phyloP scores from a whole-genome alignment of 2,113 vertebrate genomes.

The Actinemys pallida region DNA sequence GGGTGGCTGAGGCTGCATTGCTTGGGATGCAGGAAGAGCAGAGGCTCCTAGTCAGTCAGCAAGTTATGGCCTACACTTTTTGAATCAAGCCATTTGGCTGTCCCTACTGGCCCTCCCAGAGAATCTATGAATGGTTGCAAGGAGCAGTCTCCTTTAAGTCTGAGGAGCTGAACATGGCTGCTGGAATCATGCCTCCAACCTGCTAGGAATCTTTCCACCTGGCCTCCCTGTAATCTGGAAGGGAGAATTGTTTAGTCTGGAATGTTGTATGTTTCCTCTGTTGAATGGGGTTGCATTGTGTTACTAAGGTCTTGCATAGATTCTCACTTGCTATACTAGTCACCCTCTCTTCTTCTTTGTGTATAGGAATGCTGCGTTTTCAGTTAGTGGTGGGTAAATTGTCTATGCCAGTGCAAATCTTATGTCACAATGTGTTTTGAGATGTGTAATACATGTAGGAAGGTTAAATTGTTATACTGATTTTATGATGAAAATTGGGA shows the following conservation, averaged over 20 bases:
- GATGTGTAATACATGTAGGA: too few relatives aligned
- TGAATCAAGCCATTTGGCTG: neutral
- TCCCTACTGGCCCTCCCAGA: neutral
- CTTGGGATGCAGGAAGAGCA: neutral
- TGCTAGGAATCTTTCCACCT: neutral
- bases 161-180: neutral
- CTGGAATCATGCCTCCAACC: neutral
- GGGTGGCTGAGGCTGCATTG: neutral
- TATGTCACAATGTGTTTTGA: neutral
- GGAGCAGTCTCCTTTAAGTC: neutral
- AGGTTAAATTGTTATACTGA: neutral
- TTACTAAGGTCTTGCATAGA: neutral
- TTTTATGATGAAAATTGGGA: neutral
- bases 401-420: neutral
- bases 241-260: neutral
- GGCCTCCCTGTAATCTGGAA: neutral
- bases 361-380: neutral
- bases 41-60: neutral
- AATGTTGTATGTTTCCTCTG: slow-evolving; percentile 8
- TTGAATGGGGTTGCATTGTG: neutral
- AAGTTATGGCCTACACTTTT: neutral
- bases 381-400: neutral
- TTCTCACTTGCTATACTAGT: neutral
- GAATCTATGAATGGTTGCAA: neutral
- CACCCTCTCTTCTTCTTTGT: neutral